Evolutionary conservation across 2,113 vertebrate species (phyloP).

Genomic region (Tachycineta bicolor): DNA sequence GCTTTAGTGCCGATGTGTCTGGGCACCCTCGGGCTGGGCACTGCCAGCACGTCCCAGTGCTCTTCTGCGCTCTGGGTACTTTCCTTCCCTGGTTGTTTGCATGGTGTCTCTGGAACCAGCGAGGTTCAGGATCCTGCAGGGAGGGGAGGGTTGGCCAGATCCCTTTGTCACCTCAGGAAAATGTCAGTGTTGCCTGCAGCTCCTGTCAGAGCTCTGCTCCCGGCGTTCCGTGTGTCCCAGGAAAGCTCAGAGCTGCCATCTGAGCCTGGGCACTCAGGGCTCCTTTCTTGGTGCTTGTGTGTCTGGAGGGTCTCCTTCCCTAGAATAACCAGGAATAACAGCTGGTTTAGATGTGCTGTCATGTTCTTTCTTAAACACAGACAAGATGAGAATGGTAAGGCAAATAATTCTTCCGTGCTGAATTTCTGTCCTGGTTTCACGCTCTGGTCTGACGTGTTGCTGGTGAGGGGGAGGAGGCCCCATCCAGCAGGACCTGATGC

Average conservation of each 20-base stretch:
- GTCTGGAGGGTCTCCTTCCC: background rate
- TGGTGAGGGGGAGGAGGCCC: background rate
- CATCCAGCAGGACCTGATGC: background rate
- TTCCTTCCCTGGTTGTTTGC: too few relatives aligned
- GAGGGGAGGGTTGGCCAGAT: background rate
- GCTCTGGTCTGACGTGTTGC: background rate
- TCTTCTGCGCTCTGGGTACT: background rate
- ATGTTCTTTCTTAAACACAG: background rate
- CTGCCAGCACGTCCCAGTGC: background rate
- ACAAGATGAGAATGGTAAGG: background rate
- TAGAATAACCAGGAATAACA: fast-evolving
- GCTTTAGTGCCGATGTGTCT: background rate
- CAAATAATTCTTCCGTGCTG: background rate
- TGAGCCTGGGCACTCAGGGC: background rate
- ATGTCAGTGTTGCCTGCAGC: background rate
- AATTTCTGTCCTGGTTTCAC: background rate
- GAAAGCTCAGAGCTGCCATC: background rate
- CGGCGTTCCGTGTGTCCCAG: fast-evolving
- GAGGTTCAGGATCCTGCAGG: background rate
- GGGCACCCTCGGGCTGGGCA: background rate
- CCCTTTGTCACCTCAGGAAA: too few relatives aligned
- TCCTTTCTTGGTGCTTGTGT: fast-evolving
- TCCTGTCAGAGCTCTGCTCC: background rate
- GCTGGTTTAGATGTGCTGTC: background rate
- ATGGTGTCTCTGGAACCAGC: background rate